Conservation (phyloP, 2,797 vertebrate species). For the Phalanger gymnotis region DNA sequence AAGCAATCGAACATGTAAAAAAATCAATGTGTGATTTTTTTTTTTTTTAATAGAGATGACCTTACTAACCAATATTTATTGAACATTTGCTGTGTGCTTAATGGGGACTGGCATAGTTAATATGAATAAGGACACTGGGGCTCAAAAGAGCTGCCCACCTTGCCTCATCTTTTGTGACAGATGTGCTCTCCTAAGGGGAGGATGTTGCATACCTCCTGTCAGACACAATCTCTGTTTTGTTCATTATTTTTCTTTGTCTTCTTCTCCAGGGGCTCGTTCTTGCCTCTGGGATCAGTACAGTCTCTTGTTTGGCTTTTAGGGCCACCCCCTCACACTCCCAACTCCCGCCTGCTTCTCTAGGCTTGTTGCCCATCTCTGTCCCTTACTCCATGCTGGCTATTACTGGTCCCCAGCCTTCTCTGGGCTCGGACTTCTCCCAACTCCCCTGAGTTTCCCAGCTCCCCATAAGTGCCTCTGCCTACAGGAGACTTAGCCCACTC, state of each 20-base stretch:
- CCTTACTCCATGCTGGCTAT: background rate
- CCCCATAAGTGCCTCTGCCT: background rate
- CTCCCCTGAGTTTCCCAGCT: background rate
- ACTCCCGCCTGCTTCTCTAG: background rate
- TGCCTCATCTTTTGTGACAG: background rate
- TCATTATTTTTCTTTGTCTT: too few relatives aligned
- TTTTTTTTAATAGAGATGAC: background rate
- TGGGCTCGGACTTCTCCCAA: too few relatives aligned
- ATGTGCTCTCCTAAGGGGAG: background rate
- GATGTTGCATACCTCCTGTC: too few relatives aligned
- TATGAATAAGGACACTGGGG: too few relatives aligned
- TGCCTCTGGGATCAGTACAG: background rate
- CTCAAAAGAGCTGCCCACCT: background rate
- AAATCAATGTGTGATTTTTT: background rate
- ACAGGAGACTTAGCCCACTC: background rate
- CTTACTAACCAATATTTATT: too few relatives aligned
- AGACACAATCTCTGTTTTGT: too few relatives aligned
- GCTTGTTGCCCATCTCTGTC: background rate
- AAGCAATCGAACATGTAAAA: too few relatives aligned
- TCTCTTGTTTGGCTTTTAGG: background rate
- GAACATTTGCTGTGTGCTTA: too few relatives aligned
- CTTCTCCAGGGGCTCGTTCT: background rate
- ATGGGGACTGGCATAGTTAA: background rate
- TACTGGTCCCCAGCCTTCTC: too few relatives aligned
- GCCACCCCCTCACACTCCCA: too few relatives aligned